Conservation (phyloP, 2,888 invertebrate genomes). For the Tethea ocularis region DNA sequence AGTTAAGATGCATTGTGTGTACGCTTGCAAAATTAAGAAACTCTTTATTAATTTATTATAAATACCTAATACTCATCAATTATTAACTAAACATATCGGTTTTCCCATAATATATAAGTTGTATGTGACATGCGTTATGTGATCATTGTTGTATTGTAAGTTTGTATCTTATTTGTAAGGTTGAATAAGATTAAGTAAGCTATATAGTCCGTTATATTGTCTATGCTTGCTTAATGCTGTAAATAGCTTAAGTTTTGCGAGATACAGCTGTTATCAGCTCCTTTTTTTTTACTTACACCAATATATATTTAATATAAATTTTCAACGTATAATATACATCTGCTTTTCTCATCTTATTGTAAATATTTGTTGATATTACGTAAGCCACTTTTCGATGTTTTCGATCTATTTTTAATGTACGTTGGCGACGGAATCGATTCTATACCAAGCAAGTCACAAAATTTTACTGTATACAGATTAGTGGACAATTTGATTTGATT, state of each 20-base stretch:
- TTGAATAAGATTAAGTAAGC: slow-evolving; percentile 49
- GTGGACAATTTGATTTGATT: neutral
- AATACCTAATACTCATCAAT: slow-evolving; percentile 71
- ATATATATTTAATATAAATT: slow-evolving; percentile 49
- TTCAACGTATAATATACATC: slow-evolving; percentile 26
- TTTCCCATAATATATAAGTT: slow-evolving; percentile 50
- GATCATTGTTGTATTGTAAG: slow-evolving; percentile 61
- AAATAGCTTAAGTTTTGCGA: slow-evolving; percentile 48
- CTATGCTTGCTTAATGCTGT: slow-evolving; percentile 58
- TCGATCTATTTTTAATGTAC: slow-evolving; percentile 37
- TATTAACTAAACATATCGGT: slow-evolving; percentile 71
- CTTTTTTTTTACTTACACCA: neutral
- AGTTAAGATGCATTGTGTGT: slow-evolving; percentile 75
- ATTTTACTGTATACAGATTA: too few relatives aligned
- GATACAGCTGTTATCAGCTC: slow-evolving; percentile 39
- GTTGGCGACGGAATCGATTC: slow-evolving; percentile 23
- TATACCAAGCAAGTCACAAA: slow-evolving; percentile 15
- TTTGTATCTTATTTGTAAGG: slow-evolving; percentile 57
- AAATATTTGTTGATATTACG: slow-evolving; percentile 60
- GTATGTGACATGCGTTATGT: slow-evolving; percentile 62
- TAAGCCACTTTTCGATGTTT: slow-evolving; percentile 64
- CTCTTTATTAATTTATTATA: slow-evolving; percentile 55
- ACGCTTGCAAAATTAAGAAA: slow-evolving; percentile 57
- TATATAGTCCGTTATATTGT: slow-evolving; percentile 45
- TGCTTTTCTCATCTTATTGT: slow-evolving; percentile 53